Evolutionary conservation across 2,113 vertebrate species (phyloP).

Genomic region (Podilymbus podiceps): DNA sequence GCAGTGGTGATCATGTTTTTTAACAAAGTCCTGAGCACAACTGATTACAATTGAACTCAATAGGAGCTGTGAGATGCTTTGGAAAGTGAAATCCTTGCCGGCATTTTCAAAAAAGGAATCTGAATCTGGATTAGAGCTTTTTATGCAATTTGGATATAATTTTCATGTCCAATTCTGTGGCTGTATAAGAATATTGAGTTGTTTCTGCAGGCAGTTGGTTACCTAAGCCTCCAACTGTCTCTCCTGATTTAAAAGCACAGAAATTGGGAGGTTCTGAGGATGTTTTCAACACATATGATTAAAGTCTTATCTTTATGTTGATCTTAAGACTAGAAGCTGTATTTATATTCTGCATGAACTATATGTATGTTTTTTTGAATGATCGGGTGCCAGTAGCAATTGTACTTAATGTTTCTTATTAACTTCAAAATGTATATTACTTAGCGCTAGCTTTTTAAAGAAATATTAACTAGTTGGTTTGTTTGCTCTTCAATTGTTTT

Average conservation of each 20-base stretch:
- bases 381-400: not conserved
- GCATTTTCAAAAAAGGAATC: conserved; percentile 18
- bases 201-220: conserved; percentile 21
- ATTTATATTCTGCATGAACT: not conserved
- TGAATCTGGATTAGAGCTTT: conserved; percentile 50
- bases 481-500: conserved; percentile 47
- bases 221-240: not conserved
- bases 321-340: not conserved
- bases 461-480: conserved; percentile 22
- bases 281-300: not conserved
- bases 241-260: not conserved
- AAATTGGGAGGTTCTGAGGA: not conserved
- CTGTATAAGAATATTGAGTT: not conserved
- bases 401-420: not conserved
- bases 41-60: conserved; percentile 52
- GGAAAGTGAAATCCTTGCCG: conserved; percentile 43
- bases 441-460: not conserved
- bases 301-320: not conserved
- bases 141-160: conserved; percentile 37
- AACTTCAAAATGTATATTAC: not conserved
- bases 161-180: conserved; percentile 45
- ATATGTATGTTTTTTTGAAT: not conserved
- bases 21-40: conserved; percentile 20
- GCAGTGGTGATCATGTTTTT: not conserved
- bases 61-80: conserved; percentile 18